These are phyloP conservation scores for Synergus gifuensis DNA, from an alignment of 2,888 invertebrate genomes.

Conservation along the genomic window DNA sequence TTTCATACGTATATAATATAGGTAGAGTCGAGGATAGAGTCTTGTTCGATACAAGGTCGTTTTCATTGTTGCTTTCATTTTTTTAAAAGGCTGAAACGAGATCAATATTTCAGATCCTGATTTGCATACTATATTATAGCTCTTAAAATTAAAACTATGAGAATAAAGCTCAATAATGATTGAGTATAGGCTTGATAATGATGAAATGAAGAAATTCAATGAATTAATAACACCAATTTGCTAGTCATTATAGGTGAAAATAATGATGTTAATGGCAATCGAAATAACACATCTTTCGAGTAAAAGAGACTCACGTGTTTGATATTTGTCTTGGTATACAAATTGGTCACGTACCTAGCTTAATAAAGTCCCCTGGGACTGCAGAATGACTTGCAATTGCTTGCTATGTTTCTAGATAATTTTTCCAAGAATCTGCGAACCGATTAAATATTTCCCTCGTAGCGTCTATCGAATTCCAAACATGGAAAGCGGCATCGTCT, in stretches of 20 bases:
- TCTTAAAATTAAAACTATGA: too few species aligned
- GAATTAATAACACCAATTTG: background rate
- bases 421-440: conserved; percentile 54
- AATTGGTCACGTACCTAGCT: conserved; percentile 47
- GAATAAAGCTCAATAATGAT: too few species aligned
- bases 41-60: conserved; percentile 37
- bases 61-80: background rate
- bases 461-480: conserved; percentile 18
- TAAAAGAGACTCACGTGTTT: conserved; percentile 31
- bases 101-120: conserved; percentile 4
- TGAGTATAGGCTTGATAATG: too few species aligned
- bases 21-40: too few species aligned
- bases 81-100: background rate
- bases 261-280: background rate
- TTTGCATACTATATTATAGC: background rate
- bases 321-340: conserved; percentile 40
- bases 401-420: conserved; percentile 37
- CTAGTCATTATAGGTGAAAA: background rate
- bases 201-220: background rate
- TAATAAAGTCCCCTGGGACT: conserved; percentile 61
- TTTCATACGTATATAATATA: conserved; percentile 10
- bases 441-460: conserved; percentile 34
- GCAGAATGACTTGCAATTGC: conserved; percentile 27
- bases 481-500: conserved; percentile 5
- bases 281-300: conserved; percentile 7